Conservation (phyloP, 2,797 vertebrate species). For the Gallirallus australis region DNA sequence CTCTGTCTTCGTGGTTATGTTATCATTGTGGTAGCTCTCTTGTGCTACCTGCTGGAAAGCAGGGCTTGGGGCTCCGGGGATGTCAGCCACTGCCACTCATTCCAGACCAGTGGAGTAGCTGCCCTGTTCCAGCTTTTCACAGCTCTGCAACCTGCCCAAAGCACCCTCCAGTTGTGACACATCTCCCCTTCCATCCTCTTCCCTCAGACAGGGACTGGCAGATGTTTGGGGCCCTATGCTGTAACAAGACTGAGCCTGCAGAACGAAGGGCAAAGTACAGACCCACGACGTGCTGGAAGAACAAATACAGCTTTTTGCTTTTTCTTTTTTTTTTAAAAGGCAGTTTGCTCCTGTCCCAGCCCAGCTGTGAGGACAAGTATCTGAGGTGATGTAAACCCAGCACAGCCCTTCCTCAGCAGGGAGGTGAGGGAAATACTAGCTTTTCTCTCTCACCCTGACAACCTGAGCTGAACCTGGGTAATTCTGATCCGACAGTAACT, state of each 20-base stretch:
- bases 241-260: background rate
- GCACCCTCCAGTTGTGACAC: background rate
- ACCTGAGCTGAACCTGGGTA: background rate
- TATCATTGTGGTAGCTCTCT: background rate
- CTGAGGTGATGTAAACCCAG: background rate
- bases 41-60: accelerated
- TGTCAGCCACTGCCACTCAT: accelerated
- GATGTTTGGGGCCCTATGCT: accelerated
- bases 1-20: accelerated
- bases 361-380: background rate
- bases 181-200: too few relatives aligned
- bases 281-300: background rate
- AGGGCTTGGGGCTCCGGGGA: background rate
- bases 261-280: background rate
- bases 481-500: background rate
- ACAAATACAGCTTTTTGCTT: background rate
- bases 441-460: background rate
- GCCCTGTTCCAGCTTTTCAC: accelerated
- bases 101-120: background rate
- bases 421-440: background rate
- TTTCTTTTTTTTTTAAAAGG: too few relatives aligned
- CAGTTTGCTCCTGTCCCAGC: background rate
- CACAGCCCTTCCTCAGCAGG: background rate
- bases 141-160: background rate
- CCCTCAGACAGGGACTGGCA: background rate